A percentile compares a stretch with the other conserved stretches of the same genome.
phyloP scores from a whole-genome alignment of 1,140 invertebrate species.

The Calephelis virginiensis region DNA sequence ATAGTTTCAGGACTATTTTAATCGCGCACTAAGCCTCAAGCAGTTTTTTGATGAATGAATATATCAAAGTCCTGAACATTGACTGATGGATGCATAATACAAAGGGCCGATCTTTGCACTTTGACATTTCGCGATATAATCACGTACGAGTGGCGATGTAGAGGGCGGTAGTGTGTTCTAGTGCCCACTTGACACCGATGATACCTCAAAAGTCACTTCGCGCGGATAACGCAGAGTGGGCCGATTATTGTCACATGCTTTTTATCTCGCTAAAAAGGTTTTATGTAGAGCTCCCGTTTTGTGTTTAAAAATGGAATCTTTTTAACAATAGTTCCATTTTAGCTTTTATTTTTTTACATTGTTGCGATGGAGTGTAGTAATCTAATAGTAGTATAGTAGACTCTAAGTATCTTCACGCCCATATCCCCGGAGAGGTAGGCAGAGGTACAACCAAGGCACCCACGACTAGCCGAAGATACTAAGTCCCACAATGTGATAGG shows the following conservation, averaged over 20 bases:
- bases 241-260: slow-evolving; percentile 18
- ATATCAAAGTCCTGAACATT: slow-evolving; percentile 60
- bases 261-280: slow-evolving; percentile 18
- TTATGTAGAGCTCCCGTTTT: slow-evolving; percentile 15
- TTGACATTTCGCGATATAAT: slow-evolving; percentile 29
- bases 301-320: slow-evolving; percentile 18
- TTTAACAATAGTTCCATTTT: slow-evolving; percentile 17
- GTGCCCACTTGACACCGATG: slow-evolving; percentile 6
- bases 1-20: slow-evolving; percentile 6
- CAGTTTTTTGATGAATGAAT: slow-evolving; percentile 13
- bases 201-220: slow-evolving; percentile 18
- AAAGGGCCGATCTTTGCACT: slow-evolving; percentile 18
- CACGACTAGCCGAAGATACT: too few relatives aligned
- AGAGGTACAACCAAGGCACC: too few relatives aligned
- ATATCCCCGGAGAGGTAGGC: too few relatives aligned
- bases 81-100: slow-evolving; percentile 11
- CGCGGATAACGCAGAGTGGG: slow-evolving; percentile 18
- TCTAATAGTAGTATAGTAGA: too few relatives aligned
- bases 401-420: too few relatives aligned
- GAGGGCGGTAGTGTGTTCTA: slow-evolving; percentile 11
- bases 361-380: too few relatives aligned
- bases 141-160: slow-evolving; percentile 8
- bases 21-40: slow-evolving; percentile 2
- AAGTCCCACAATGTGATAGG: too few relatives aligned
- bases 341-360: slow-evolving; percentile 17